phyloP scores from a whole-genome alignment of 2,113 vertebrate species.

The Tetrax tetrax region DNA sequence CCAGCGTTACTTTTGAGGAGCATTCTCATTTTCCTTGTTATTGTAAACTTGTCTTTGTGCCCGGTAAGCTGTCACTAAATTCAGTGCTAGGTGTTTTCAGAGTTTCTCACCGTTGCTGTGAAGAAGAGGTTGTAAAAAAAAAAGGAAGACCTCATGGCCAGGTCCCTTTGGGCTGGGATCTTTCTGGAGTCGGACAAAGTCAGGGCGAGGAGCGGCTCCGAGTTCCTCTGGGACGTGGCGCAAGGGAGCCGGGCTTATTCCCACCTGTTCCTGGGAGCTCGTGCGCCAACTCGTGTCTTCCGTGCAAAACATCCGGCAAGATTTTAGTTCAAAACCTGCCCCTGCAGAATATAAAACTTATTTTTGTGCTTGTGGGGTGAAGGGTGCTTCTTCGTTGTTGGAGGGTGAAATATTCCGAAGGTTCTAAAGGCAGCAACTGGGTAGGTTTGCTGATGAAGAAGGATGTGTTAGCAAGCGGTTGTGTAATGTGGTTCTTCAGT shows the following conservation, averaged over 20 bases:
- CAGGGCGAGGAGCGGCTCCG: background rate
- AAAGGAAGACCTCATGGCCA: background rate
- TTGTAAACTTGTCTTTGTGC: background rate
- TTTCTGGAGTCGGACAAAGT: accelerated
- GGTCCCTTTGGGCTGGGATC: background rate
- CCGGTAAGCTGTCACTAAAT: background rate
- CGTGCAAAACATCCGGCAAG: accelerated
- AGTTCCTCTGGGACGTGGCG: background rate
- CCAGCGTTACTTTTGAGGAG: background rate
- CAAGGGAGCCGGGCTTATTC: background rate
- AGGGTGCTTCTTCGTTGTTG: background rate
- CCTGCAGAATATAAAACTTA: background rate
- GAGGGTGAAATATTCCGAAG: background rate
- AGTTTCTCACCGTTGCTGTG: background rate
- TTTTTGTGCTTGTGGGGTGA: accelerated
- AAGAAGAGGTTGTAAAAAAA: background rate
- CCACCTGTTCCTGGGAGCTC: background rate
- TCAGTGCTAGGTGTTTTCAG: background rate
- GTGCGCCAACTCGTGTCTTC: background rate
- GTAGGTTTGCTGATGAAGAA: background rate
- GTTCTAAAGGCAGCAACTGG: background rate
- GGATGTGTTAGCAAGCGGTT: background rate
- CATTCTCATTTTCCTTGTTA: background rate
- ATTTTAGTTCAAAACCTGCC: background rate
- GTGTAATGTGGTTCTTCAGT: background rate